Percentiles rank a stretch among this genome's conserved stretches.
phyloP scores from a whole-genome alignment of 2,113 vertebrate genomes.

The Recurvirostra avosetta region DNA sequence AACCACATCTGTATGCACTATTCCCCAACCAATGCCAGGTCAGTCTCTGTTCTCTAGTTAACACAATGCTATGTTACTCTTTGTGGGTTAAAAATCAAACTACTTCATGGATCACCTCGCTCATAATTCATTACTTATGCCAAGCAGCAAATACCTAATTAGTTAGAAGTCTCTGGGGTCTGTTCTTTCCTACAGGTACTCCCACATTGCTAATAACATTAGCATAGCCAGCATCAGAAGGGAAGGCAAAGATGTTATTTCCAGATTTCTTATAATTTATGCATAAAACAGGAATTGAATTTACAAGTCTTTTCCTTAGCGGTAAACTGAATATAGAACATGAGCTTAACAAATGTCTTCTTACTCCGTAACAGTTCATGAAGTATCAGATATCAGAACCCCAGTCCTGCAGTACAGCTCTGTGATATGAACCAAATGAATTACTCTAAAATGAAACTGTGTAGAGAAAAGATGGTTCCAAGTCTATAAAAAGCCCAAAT shows the following conservation, averaged over 20 bases:
- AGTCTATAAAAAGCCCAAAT: neutral
- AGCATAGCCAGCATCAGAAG: neutral
- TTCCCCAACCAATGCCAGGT: neutral
- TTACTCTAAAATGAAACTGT: neutral
- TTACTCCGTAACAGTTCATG: neutral
- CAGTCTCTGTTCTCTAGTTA: neutral
- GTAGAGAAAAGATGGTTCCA: neutral
- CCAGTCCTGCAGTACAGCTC: neutral
- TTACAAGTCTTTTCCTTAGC: neutral
- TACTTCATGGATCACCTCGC: neutral
- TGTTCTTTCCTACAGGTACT: neutral
- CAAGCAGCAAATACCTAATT: neutral
- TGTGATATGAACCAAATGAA: neutral
- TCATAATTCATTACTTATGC: neutral
- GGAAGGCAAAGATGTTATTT: neutral
- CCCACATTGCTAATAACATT: neutral
- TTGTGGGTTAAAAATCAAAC: neutral
- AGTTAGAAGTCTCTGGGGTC: neutral
- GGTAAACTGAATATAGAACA: neutral
- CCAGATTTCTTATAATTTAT: neutral
- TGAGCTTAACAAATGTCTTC: neutral
- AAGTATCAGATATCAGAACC: neutral
- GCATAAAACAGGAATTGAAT: neutral
- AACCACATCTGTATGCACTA: accelerated
- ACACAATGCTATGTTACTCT: neutral